A percentile compares a stretch with the other conserved stretches of the same genome.
These are phyloP conservation scores for Drosophila rubida DNA, from an alignment of 2,888 invertebrate species.

Conservation along the genomic window DNA sequence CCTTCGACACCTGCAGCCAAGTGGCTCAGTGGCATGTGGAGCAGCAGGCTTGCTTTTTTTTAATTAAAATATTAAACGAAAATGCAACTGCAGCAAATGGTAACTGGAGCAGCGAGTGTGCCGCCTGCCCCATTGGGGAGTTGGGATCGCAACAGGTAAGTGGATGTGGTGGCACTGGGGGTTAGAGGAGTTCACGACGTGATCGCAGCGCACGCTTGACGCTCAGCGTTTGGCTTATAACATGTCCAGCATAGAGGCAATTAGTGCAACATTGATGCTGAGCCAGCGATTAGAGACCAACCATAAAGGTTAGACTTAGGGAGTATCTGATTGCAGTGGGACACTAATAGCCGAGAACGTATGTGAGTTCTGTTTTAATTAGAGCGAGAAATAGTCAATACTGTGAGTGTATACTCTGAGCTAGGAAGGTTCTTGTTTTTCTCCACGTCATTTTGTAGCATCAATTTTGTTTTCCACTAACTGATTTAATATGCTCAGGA, in stretches of 20 bases:
- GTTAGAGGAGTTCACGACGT: constrained; percentile 36
- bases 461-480: no score
- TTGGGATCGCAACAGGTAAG: neutral
- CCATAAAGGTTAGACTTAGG: neutral
- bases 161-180: neutral
- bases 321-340: neutral
- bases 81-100: constrained; percentile 71
- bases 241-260: constrained; percentile 55
- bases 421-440: no score
- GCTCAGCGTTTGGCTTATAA: constrained; percentile 36
- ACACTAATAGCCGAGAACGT: neutral
- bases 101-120: constrained; percentile 47
- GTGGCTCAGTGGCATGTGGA: constrained; percentile 58
- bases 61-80: constrained; percentile 79
- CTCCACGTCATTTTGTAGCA: no score
- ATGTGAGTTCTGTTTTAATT: neutral
- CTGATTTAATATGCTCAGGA: no score
- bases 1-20: constrained; percentile 77
- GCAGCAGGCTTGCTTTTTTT: constrained; percentile 70
- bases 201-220: constrained; percentile 52
- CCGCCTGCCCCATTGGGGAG: no score
- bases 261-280: constrained; percentile 59
- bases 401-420: no score
- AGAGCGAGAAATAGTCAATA: neutral
- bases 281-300: constrained; percentile 19